Conservation (phyloP, 1,140 invertebrate genomes). For the Eupeodes corollae region DNA sequence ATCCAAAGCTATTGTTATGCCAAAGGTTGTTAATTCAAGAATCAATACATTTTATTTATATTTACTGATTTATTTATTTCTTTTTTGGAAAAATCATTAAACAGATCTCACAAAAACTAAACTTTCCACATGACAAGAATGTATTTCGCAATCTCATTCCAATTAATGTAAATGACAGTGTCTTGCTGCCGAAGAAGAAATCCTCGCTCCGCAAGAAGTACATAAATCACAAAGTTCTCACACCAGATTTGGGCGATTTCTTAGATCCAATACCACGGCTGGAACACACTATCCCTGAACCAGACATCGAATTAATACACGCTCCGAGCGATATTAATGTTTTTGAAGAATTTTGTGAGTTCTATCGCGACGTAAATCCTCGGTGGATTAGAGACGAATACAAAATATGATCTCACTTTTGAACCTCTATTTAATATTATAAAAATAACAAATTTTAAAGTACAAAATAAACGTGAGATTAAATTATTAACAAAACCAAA, state of each 20-base stretch:
- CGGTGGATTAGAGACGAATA: neutral
- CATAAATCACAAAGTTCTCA: neutral
- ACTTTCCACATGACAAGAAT: neutral
- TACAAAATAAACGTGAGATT: no score
- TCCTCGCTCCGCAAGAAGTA: neutral
- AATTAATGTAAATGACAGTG: neutral
- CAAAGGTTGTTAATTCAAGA: no score
- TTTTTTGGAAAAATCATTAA: no score
- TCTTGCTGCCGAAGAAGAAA: neutral
- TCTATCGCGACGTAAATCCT: no score
- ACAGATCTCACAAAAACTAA: neutral
- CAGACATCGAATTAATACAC: neutral
- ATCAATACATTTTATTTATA: no score
- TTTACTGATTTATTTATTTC: neutral
- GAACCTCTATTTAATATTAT: neutral
- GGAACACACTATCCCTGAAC: neutral
- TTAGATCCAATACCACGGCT: neutral
- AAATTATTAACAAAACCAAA: no score
- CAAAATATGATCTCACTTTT: neutral
- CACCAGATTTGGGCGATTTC: slow-evolving; percentile 1
- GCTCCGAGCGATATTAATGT: no score
- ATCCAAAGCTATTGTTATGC: no score
- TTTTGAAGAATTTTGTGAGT: no score
- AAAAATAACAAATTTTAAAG: no score
- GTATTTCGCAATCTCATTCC: neutral